Base-by-base conservation (phyloP, 2,797 vertebrate genomes). In the Tachyglossus aculeatus region DNA sequence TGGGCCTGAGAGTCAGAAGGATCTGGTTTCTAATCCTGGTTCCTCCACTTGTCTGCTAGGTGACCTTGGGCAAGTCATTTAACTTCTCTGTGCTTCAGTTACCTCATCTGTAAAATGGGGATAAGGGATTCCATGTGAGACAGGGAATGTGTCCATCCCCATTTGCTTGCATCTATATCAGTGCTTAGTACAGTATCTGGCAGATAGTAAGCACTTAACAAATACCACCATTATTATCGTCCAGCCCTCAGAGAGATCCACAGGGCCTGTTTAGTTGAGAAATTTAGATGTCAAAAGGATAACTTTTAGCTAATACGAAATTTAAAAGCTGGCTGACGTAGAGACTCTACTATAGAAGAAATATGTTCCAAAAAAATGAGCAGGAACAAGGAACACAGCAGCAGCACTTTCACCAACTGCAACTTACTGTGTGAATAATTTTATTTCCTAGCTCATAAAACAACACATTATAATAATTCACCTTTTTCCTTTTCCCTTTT, bases 401-500 rank as follows among this genome's bases (percentile, higher is more conserved):
- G 25, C 9, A 41, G 7, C 16, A 56, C 24, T 27, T 27, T 70
- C 7, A 55, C 27, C 5, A 67, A 55, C 10, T 39, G 45, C 39
- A 54, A 53, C 51, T 33, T 38, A 61, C 5, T 37, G 19, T 33
- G 27, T n/a, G 37, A 57, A 67, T 37, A 62, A 44, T 27, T 15
- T 27, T 65, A 70, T 40, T 61, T 77, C 47, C 59, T 52, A 48
- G 39, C 31, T 54, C 64, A 55, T 37, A 43, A 43, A 71, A 29
- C 52, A 66, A 71, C 50, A 67, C 25, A 47, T 52, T 67, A 44
- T 13, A 61, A 2, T 55, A 63, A 61, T 67, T 77, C 65, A 53
- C 47, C 24, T 74, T n/a, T 64, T 64, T 58, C 14, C 38, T 55
- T 76, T 59, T 38, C 14, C 51, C 36, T 36, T 66, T 79, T 69